A percentile compares a stretch with the other conserved stretches of the same genome.
These are phyloP conservation scores for Trogon surrucura DNA, from an alignment of 2,113 vertebrate genomes.

Conservation along the genomic window DNA sequence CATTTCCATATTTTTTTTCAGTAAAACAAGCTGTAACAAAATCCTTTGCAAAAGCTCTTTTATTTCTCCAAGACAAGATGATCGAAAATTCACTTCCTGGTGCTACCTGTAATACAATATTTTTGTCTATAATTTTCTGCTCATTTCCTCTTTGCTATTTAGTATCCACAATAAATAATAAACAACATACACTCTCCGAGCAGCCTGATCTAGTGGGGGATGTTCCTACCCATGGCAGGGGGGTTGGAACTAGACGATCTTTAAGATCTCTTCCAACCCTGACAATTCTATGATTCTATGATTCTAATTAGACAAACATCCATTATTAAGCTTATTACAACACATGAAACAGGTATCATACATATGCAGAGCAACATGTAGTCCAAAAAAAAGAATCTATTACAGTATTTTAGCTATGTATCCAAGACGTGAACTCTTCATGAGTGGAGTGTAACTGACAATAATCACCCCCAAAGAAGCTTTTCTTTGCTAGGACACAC, in stretches of 20 bases:
- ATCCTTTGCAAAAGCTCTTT: background rate
- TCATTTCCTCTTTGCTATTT: background rate
- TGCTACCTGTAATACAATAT: background rate
- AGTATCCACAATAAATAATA: background rate
- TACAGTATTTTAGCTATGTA: background rate
- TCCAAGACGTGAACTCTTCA: background rate
- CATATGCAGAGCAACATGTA: background rate
- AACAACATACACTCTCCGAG: background rate
- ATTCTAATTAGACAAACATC: background rate
- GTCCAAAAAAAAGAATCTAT: background rate
- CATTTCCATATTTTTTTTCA: background rate
- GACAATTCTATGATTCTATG: no score
- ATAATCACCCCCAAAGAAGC: background rate
- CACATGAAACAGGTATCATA: background rate
- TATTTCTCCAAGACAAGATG: background rate
- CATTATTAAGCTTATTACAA: background rate
- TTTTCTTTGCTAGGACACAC: background rate
- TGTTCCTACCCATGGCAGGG: no score
- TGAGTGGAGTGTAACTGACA: background rate
- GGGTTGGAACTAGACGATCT: no score
- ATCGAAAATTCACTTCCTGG: background rate
- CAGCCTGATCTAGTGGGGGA: no score
- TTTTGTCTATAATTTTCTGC: background rate
- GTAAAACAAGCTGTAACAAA: background rate
- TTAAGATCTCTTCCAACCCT: no score